Conservation (phyloP, 92 coral and sea anemone species). For the Phenganax subtilis region DNA sequence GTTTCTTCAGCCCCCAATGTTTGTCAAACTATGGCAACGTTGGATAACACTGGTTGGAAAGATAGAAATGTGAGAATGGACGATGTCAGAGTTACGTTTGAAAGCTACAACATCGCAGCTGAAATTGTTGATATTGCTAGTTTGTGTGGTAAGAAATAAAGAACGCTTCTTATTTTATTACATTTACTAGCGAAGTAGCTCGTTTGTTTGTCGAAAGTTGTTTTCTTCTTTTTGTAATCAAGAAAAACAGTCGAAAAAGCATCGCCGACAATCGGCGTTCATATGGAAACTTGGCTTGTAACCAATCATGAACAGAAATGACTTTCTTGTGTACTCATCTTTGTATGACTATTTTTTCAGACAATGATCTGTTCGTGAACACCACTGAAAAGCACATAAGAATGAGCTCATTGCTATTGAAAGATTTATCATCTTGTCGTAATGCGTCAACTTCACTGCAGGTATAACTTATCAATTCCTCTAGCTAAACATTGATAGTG, state of each 20-base stretch:
- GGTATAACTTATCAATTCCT: background rate
- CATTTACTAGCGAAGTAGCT: too few relatives aligned
- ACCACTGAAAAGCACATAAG: conserved; percentile 1
- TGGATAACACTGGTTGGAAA: background rate
- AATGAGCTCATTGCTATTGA: conserved; percentile 22
- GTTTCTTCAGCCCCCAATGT: conserved; percentile 29
- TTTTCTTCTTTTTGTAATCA: too few relatives aligned
- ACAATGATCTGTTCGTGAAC: background rate
- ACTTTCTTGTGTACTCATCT: background rate
- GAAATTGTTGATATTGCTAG: conserved; percentile 9
- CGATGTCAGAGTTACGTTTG: background rate
- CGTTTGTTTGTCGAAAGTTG: too few relatives aligned
- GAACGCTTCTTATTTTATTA: background rate
- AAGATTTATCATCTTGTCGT: background rate
- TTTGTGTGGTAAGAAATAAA: conserved; percentile 11
- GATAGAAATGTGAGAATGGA: background rate
- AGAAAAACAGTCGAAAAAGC: too few relatives aligned
- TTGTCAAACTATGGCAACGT: conserved; percentile 1
- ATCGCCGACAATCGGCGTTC: background rate
- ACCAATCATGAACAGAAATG: too few relatives aligned
- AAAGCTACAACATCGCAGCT: background rate
- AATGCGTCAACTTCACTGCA: background rate
- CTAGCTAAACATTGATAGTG: too few relatives aligned
- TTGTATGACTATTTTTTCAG: background rate
- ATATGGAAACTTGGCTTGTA: background rate